A percentile compares a stretch with the other conserved stretches of the same genome.
phyloP scores from a whole-genome alignment of 2,113 vertebrate species.

The Ondatra zibethicus region DNA sequence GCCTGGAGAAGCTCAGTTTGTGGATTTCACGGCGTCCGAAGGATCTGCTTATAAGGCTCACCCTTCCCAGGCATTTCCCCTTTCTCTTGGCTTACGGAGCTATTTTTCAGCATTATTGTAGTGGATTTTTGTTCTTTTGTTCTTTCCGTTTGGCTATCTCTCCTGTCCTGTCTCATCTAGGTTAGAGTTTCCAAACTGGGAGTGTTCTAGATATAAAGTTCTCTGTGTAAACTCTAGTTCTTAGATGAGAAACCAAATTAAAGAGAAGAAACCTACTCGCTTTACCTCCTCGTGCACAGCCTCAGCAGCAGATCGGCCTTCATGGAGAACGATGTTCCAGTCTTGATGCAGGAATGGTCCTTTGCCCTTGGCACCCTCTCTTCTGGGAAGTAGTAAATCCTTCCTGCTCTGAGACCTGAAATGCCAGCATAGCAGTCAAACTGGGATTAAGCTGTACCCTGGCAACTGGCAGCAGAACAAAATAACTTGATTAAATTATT shows the following conservation, averaged over 20 bases:
- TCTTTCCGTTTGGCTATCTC: not conserved
- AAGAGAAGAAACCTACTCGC: not conserved
- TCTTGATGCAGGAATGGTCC: not conserved
- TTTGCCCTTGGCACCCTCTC: not conserved
- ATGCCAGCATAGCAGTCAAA: not conserved
- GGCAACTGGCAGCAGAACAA: slow-evolving; percentile 20
- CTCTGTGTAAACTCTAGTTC: not conserved
- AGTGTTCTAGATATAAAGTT: not conserved
- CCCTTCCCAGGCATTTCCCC: not conserved
- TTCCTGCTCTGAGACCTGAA: not conserved
- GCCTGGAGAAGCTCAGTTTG: no score
- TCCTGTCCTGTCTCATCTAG: not conserved
- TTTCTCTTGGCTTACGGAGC: not conserved
- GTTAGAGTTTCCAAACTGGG: not conserved
- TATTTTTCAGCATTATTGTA: not conserved
- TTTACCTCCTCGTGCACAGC: not conserved
- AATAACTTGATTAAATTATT: slow-evolving; percentile 33
- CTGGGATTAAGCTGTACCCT: not conserved
- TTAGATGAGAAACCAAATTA: not conserved
- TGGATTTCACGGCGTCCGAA: no score
- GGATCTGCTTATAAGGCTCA: not conserved
- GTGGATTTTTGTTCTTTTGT: not conserved
- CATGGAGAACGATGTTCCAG: not conserved
- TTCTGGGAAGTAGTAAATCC: not conserved
- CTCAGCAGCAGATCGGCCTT: not conserved